Percentiles rank a stretch among this genome's conserved stretches.
Evolutionary conservation across 2,888 invertebrate species (phyloP).

Genomic region (Apoderus coryli): DNA sequence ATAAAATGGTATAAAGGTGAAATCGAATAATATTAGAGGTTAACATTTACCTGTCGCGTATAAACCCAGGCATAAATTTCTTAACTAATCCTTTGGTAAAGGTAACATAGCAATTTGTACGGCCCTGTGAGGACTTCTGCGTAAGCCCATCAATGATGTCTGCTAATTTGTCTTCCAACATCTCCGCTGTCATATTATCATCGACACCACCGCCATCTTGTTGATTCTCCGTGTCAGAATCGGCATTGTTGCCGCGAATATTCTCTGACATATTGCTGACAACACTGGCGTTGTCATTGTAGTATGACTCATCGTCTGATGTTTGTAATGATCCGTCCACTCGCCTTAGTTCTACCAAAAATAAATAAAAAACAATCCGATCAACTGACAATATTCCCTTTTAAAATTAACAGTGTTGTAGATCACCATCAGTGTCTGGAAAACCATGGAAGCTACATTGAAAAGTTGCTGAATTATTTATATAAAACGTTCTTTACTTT

Average conservation of each 20-base stretch:
- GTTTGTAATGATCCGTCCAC: constrained; percentile 27
- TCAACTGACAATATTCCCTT: too few species aligned
- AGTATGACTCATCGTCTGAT: constrained; percentile 50
- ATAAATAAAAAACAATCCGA: constrained; percentile 4
- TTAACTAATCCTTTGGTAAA: constrained; percentile 62
- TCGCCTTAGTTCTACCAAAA: constrained; percentile 17
- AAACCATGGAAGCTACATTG: too few species aligned
- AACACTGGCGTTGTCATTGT: constrained; percentile 73
- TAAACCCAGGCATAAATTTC: constrained; percentile 62
- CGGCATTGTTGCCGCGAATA: constrained; percentile 39
- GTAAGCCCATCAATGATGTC: constrained; percentile 77
- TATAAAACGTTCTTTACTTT: too few species aligned
- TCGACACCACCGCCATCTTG: constrained; percentile 21
- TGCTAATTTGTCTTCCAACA: constrained; percentile 74
- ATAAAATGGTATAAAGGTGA: constrained; percentile 9
- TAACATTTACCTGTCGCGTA: constrained; percentile 49
- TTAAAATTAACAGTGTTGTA: too few species aligned
- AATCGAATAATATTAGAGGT: constrained; percentile 6
- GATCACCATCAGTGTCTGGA: too few species aligned
- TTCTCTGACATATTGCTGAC: constrained; percentile 67
- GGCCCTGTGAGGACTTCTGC: constrained; percentile 78
- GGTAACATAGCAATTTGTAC: constrained; percentile 54
- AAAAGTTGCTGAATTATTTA: too few species aligned
- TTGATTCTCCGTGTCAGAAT: too few species aligned
- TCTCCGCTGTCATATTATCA: constrained; percentile 48